These are phyloP conservation scores for Entomyzon cyanotis DNA, from an alignment of 2,113 vertebrate species.

Conservation along the genomic window DNA sequence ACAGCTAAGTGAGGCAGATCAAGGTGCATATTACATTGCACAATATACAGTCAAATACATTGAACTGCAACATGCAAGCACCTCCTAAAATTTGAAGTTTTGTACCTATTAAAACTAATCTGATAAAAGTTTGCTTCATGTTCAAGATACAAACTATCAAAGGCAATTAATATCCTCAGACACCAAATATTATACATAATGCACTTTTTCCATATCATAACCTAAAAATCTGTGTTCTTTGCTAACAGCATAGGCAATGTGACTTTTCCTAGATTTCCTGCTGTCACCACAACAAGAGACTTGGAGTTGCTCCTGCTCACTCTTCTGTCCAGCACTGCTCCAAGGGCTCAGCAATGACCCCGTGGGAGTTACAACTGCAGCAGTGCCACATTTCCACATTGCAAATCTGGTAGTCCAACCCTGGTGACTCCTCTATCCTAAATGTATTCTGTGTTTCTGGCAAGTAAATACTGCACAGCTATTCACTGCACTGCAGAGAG, in stretches of 20 bases:
- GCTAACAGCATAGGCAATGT: background rate
- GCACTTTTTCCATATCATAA: background rate
- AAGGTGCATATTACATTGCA: background rate
- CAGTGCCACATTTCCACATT: rapidly evolving
- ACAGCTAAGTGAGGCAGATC: background rate
- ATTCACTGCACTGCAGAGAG: background rate
- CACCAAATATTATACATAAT: background rate
- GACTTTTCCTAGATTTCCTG: background rate
- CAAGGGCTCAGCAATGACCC: background rate
- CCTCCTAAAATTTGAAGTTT: background rate
- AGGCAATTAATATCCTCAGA: background rate
- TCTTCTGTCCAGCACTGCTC: background rate
- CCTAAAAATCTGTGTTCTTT: background rate
- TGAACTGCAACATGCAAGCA: background rate
- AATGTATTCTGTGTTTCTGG: background rate
- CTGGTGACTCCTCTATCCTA: background rate
- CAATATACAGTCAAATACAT: background rate
- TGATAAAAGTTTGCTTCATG: background rate
- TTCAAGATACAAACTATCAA: background rate
- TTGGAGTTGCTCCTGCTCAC: background rate
- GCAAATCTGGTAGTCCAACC: background rate
- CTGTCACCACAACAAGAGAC: background rate
- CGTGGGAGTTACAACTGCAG: rapidly evolving
- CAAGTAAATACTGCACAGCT: background rate
- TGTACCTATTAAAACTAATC: background rate